Base-by-base conservation (phyloP, 2,113 vertebrate species). In the Calonectris borealis region DNA sequence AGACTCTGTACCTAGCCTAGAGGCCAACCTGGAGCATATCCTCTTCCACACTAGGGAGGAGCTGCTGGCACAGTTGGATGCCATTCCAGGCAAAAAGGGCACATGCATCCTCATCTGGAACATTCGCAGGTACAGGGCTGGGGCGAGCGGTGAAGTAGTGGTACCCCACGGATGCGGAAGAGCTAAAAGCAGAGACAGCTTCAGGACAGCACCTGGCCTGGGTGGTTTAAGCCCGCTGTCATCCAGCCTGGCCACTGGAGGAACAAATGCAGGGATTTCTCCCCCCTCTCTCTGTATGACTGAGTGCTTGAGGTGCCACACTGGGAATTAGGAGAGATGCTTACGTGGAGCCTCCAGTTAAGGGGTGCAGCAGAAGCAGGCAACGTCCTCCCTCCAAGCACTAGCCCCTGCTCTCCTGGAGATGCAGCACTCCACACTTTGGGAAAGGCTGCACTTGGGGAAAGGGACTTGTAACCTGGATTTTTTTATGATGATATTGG, bases 91-190 rank as follows among this genome's bases (percentile, higher is more conserved):
- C 88, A 98, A 99, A 94, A 99, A 98, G 96, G 98, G 98, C 93
- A 99, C 97, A 42, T 98, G 98, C 84, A 98, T 99, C 95, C 96
- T 99, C 86, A 98, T 98, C 97, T 99, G 98, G 98, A 99, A 98
- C 91, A 97, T 99, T 48, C 96, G 95, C 96, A 98, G 98, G 98
- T 99, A 96, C 8, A 25, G 83, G 91, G 86, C 58, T 34, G 65
- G 15, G 19, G 18, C 2, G 6, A 34, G 13, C 4, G 7, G 54
- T 3, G 11, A 66, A 32, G 60, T 42, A 57, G 51, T 7, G 5
- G 25, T 73, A 52, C 46, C 58, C 60, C 0, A 0, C 26, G 34
- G 34, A 25, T 54, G 58, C 13, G 34, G 13, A 29, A 76, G 54
- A 60, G 18, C 36, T 60, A 48, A 51, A 38, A 49, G 36, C 72